phyloP scores from a whole-genome alignment of 2,797 vertebrate species.

The Arctocebus calabarensis region DNA sequence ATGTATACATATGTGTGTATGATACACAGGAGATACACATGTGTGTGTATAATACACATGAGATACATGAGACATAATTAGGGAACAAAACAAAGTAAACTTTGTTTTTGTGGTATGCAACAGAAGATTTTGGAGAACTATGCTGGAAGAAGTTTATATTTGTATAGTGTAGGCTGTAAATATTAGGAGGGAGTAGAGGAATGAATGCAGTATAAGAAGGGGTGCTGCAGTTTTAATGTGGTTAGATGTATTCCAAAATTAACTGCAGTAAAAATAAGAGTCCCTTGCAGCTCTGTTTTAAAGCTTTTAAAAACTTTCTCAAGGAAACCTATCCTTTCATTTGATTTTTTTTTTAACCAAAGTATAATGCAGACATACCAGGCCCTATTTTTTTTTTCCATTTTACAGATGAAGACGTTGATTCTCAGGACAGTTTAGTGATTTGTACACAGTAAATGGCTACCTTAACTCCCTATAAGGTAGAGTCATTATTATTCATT shows the following conservation, averaged over 20 bases:
- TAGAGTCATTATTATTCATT: neutral
- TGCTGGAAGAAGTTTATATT: neutral
- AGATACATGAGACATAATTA: neutral
- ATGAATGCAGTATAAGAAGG: neutral
- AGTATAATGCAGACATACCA: neutral
- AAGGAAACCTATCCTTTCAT: neutral
- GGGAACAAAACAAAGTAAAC: neutral
- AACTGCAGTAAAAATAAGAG: neutral
- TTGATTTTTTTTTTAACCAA: constrained; percentile 13
- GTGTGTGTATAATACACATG: no score
- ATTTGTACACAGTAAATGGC: neutral
- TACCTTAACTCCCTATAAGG: neutral
- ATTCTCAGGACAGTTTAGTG: neutral
- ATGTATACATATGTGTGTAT: neutral
- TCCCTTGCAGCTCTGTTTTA: neutral
- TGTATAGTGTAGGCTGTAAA: neutral
- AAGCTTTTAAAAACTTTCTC: constrained; percentile 40
- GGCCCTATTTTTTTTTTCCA: neutral
- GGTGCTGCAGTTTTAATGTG: neutral
- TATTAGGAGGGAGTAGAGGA: neutral
- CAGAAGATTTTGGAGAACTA: neutral
- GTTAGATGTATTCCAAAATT: constrained; percentile 37
- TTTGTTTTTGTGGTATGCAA: neutral
- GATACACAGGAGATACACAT: no score
- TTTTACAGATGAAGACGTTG: neutral